phyloP scores from a whole-genome alignment of 2,113 vertebrate genomes.

The Emberiza fucata region DNA sequence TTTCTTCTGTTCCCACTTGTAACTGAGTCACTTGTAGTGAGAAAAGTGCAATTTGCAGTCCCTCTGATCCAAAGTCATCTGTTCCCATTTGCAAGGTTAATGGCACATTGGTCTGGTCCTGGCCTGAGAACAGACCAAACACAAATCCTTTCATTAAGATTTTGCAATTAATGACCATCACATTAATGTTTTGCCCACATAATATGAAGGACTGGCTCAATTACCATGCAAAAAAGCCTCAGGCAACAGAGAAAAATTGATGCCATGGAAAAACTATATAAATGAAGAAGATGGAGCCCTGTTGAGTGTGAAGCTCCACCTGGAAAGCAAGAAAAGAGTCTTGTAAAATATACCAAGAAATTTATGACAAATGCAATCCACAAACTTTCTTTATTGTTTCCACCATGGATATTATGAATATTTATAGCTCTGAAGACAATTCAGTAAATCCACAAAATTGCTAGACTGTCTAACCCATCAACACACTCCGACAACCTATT shows the following conservation, averaged over 20 bases:
- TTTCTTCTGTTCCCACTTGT: neutral
- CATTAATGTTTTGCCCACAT: neutral
- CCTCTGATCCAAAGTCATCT: neutral
- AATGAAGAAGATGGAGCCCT: neutral
- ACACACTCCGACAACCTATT: neutral
- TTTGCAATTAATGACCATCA: neutral
- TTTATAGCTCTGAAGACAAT: constrained; percentile 38
- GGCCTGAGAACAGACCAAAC: neutral
- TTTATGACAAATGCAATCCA: neutral
- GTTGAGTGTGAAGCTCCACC: neutral
- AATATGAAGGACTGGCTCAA: neutral
- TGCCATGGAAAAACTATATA: neutral
- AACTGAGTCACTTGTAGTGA: neutral
- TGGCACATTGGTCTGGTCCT: neutral
- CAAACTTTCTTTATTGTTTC: constrained; percentile 14
- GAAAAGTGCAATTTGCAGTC: neutral
- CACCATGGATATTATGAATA: constrained; percentile 21
- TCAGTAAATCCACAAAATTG: constrained; percentile 34
- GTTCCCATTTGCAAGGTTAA: neutral
- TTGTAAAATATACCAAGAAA: neutral
- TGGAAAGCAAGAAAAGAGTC: neutral
- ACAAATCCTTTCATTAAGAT: neutral
- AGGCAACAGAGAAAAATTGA: neutral
- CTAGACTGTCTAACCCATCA: constrained; percentile 35
- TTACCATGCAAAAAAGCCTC: neutral